These are phyloP conservation scores for Drosophila niveifrons DNA, from an alignment of 2,888 invertebrate genomes.

Conservation along the genomic window DNA sequence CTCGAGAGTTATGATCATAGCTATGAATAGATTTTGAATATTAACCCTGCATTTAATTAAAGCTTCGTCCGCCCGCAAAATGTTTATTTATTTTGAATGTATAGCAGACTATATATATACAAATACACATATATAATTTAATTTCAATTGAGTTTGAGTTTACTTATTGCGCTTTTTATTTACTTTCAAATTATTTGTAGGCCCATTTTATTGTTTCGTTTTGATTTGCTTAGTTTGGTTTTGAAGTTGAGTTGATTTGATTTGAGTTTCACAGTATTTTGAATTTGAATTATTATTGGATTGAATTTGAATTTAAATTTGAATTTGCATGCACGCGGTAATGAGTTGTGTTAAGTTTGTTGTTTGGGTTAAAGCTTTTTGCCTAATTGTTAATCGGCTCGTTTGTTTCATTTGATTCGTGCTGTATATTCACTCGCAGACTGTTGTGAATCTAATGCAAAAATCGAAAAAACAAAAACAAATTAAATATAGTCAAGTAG, in stretches of 20 bases:
- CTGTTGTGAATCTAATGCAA: conserved; percentile 44
- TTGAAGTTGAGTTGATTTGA: background rate
- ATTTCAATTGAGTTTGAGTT: background rate
- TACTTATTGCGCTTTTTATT: background rate
- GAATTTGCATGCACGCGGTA: conserved; percentile 20
- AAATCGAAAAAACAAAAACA: background rate
- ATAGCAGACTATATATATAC: background rate
- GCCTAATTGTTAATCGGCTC: conserved; percentile 23
- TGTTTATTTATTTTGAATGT: background rate
- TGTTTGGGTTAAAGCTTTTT: conserved; percentile 19
- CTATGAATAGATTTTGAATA: background rate
- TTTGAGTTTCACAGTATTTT: conserved; percentile 14
- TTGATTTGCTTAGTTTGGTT: conserved; percentile 1
- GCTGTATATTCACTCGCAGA: conserved; percentile 44
- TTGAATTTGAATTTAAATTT: background rate
- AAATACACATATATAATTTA: too few relatives aligned
- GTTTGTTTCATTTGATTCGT: conserved; percentile 40
- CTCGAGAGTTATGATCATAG: background rate
- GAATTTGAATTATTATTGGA: background rate
- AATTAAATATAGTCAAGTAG: conserved; percentile 36
- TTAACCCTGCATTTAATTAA: background rate
- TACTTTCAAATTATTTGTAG: too few relatives aligned
- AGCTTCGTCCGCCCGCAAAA: background rate
- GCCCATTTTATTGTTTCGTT: background rate
- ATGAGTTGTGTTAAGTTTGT: background rate